These are phyloP conservation scores for Umimayanthus chanpuru DNA, from an alignment of 92 coral and sea anemone species.

Conservation along the genomic window DNA sequence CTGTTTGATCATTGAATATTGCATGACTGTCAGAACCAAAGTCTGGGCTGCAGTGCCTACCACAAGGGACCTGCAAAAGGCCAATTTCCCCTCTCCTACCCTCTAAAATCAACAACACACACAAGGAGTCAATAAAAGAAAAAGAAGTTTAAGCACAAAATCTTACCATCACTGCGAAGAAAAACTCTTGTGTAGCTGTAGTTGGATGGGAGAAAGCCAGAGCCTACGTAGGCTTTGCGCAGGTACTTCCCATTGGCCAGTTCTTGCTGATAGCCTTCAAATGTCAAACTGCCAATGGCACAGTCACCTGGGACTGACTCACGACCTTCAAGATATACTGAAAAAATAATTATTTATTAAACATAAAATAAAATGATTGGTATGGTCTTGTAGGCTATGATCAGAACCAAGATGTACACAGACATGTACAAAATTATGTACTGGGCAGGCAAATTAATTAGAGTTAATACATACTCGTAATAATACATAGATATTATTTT, in stretches of 20 bases:
- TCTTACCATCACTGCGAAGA: conserved; percentile 86
- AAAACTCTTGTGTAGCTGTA: conserved; percentile 62
- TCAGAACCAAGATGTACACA: too few relatives aligned
- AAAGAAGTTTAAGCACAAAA: not conserved
- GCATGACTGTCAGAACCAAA: too few relatives aligned
- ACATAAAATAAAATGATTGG: too few relatives aligned
- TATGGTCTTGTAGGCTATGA: too few relatives aligned
- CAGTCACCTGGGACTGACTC: conserved; percentile 86
- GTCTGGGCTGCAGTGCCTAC: too few relatives aligned
- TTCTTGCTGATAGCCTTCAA: conserved; percentile 79
- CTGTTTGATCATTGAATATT: too few relatives aligned
- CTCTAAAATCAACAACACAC: not conserved
- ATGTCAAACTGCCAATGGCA: conserved; percentile 83
- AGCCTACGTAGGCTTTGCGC: conserved; percentile 65
- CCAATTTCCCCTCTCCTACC: not conserved
- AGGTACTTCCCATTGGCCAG: conserved; percentile 69
- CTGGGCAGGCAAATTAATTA: too few relatives aligned
- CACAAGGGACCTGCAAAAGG: too few relatives aligned
- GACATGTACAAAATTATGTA: too few relatives aligned
- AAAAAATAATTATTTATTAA: not conserved
- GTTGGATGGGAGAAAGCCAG: conserved; percentile 84
- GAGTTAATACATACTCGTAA: too few relatives aligned
- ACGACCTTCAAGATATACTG: conserved; percentile 74
- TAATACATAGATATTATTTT: too few relatives aligned
- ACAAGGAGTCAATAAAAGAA: not conserved